Conservation (phyloP, 2,797 vertebrate genomes). For the Alauda arvensis region DNA sequence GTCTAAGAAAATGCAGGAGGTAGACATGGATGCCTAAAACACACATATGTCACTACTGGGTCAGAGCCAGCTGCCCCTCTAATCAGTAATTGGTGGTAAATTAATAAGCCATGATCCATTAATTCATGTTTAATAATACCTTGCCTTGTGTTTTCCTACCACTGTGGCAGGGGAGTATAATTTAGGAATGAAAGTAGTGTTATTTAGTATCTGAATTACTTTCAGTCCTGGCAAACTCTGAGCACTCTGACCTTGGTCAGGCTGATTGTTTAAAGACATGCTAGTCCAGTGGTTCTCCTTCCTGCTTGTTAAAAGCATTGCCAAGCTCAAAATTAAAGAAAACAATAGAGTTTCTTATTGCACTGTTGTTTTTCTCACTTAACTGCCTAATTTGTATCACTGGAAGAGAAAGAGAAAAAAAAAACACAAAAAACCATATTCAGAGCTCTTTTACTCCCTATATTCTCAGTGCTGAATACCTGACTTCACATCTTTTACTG, state of each 20-base stretch:
- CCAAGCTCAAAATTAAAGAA: background rate
- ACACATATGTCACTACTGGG: fast-evolving
- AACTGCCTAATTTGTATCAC: background rate
- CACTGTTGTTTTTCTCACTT: background rate
- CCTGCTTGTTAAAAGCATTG: background rate
- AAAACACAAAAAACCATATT: fast-evolving
- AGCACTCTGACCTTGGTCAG: background rate
- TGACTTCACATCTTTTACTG: background rate
- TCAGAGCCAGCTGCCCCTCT: background rate
- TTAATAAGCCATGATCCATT: background rate
- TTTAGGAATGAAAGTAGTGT: background rate
- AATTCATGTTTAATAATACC: background rate
- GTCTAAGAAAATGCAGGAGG: fast-evolving
- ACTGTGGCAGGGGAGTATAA: background rate
- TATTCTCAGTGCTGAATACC: background rate
- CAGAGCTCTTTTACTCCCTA: background rate
- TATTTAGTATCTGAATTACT: background rate
- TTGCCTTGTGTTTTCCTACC: background rate
- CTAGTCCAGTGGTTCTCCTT: background rate
- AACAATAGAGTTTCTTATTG: background rate
- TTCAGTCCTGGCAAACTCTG: background rate
- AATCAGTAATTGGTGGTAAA: background rate
- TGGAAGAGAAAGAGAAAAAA: too few species aligned
- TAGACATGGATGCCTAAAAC: background rate
- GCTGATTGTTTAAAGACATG: background rate